Base-by-base conservation (phyloP, 2,888 invertebrate species). In the Panorpa germanica region DNA sequence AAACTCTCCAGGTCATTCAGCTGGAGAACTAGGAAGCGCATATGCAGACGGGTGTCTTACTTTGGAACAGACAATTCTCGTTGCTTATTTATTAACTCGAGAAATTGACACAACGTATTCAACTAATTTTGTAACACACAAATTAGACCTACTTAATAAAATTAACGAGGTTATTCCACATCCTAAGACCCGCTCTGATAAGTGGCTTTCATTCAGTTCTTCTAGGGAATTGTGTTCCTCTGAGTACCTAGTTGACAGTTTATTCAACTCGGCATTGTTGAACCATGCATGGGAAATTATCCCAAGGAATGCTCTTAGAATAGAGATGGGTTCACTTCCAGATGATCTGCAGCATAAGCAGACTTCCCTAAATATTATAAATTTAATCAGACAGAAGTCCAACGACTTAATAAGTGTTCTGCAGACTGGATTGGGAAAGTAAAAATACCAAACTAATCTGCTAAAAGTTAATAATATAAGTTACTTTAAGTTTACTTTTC, bases 21-120 rank as follows among this genome's bases (percentile, higher is more conserved):
- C 88, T 0, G 95, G 95, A 13, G 95, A 95, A 51, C 59, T 95
- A 5, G 90, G 85, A 2, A 93, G 95, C 51, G 90, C 83, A 0
- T 95, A 95, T 55, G 90, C 88, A 3, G 95, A 95, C 50, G 86
- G 83, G 1, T 80, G 83, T 40, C 66, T 93, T 40, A 82, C 85
- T 0, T 70, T 76, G 1, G 81, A 86, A 44, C 77, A 91, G 55
- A 78, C 81, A 61, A 72, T 91, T 34, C 52, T 85, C 6, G 65
- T 76, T 1, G 77, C 90, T 0, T 88, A 86, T 52, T 78, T 76
- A 49, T n/a, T n/a, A n/a, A n/a, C n/a, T n/a, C n/a, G n/a, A n/a
- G n/a, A n/a, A n/a, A n/a, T n/a, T n/a, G n/a, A n/a, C n/a, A n/a
- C n/a, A n/a, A n/a, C n/a, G n/a, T n/a, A n/a, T n/a, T n/a, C n/a